These are phyloP conservation scores for Acleris holmiana DNA, from an alignment of 2,888 invertebrate genomes.

Conservation along the genomic window DNA sequence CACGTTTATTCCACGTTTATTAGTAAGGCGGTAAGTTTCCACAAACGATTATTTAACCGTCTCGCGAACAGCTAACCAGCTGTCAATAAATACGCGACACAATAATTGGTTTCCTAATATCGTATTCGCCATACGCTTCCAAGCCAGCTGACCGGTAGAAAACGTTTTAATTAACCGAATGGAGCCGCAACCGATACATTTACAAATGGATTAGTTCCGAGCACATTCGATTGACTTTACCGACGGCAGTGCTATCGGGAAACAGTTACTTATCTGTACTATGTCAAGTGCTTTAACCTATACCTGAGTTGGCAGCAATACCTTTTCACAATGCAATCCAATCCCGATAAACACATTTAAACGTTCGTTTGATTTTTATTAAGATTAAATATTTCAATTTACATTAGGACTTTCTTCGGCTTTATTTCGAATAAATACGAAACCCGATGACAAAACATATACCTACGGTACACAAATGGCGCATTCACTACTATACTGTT, in stretches of 20 bases:
- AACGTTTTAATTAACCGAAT: slow-evolving; percentile 78
- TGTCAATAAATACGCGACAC: slow-evolving; percentile 1
- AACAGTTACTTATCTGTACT: slow-evolving; percentile 22
- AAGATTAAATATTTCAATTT: too few species aligned
- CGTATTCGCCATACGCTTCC: slow-evolving; percentile 15
- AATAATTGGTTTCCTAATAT: slow-evolving; percentile 29
- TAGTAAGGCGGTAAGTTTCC: too few species aligned
- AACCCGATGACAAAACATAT: too few species aligned
- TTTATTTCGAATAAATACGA: too few species aligned
- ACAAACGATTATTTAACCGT: too few species aligned
- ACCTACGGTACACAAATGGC: too few species aligned
- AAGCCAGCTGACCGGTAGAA: slow-evolving; percentile 45
- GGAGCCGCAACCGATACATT: slow-evolving; percentile 50
- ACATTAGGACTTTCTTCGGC: too few species aligned
- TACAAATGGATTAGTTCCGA: slow-evolving; percentile 76
- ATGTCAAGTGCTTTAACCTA: slow-evolving; percentile 2
- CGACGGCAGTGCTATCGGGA: slow-evolving; percentile 13
- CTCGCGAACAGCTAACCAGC: neutral
- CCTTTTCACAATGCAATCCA: too few species aligned
- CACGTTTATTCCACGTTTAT: too few species aligned
- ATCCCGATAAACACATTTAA: too few species aligned
- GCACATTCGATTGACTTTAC: slow-evolving; percentile 31
- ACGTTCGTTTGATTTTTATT: too few species aligned
- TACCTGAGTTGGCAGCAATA: neutral
- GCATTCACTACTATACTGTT: too few species aligned